Evolutionary conservation across 2,113 vertebrate genomes (phyloP), one percentile per base, ranked within the genome.

Genomic region (Lynx canadensis): DNA sequence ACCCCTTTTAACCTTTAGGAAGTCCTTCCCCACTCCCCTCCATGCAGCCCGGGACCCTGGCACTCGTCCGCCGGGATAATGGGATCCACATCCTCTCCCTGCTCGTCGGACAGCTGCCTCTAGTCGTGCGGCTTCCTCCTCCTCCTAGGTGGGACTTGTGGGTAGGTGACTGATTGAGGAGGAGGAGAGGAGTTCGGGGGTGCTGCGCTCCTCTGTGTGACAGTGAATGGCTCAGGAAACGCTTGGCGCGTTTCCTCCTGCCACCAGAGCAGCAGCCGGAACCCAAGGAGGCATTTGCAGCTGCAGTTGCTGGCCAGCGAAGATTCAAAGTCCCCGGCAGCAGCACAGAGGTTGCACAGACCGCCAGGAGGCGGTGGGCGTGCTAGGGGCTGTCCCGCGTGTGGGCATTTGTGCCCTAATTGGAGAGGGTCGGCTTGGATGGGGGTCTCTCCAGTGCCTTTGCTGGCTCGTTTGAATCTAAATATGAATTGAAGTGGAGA

Each of bases 281-380:
- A 98, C 97, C 97, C 95, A 97, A 97, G 98, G 95, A 98, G 95
- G 97, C 96, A 79, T 97, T 97, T 95, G 36, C 95, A 97, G 92
- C 92, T 57, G 71, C 65, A 18, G 73, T 33, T 48, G 74, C 89
- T 1, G 55, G 94, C 38, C 85, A 41, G 91, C 82, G 25, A 1
- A 1, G 21, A 80, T 57, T 89, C 88, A 71, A 69, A 95, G 94
- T 95, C 89, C 91, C 91, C 27, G 55, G 90, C 95, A 18, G 87
- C 69, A 1, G 90, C 90, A 0, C 55, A 0, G 69, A 57, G 91
- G 92, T 50, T 71, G 81, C 92, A 9, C 65, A 3, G 55, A 33
- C 94, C 82, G 1, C 74, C 89, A 1, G 91, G 73, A 96, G 95
- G 96, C 89, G 63, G 95, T 80, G 89, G 94, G 98, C 45, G 80